Percentiles rank a stretch among this genome's conserved stretches.
phyloP scores from a whole-genome alignment of 1,140 invertebrate genomes.

The Drosophila mayri region DNA sequence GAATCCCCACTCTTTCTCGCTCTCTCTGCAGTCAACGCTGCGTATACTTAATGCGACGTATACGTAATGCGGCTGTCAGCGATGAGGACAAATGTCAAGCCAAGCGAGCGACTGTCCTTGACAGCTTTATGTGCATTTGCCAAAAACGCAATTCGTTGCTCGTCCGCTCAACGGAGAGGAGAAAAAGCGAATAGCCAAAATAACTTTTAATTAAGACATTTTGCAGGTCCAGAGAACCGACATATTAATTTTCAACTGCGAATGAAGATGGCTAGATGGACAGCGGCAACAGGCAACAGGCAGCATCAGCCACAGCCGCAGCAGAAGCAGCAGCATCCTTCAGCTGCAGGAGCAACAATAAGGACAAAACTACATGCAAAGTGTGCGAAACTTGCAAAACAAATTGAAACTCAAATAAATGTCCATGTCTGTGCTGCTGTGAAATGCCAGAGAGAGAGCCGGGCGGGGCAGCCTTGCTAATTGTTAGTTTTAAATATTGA shows the following conservation, averaged over 20 bases:
- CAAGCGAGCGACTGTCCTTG: conserved; percentile 37
- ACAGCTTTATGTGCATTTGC: conserved; percentile 49
- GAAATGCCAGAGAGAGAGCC: not conserved
- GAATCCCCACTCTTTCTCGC: not conserved
- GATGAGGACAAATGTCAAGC: conserved; percentile 62
- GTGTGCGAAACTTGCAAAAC: conserved; percentile 63
- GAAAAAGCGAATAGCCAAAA: conserved; percentile 50
- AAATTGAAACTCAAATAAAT: conserved; percentile 74
- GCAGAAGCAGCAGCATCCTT: conserved; percentile 13
- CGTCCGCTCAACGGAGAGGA: not conserved
- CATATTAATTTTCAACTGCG: conserved; percentile 77
- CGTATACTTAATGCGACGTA: conserved; percentile 63
- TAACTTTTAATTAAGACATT: conserved; percentile 81
- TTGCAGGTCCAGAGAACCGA: conserved; percentile 69
- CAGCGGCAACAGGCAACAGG: conserved; percentile 23
- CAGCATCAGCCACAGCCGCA: conserved; percentile 16
- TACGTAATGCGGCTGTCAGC: conserved; percentile 54
- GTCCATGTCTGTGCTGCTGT: conserved; percentile 55
- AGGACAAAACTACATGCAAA: conserved; percentile 52
- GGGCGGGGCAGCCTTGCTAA: conserved; percentile 33
- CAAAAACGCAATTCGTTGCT: conserved; percentile 48
- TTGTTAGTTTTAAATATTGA: conserved; percentile 66
- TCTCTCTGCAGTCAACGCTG: conserved; percentile 23
- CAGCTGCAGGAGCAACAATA: conserved; percentile 28
- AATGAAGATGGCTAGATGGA: conserved; percentile 63